phyloP scores from a whole-genome alignment of 2,797 vertebrate genomes.

The Crocodylus rhombifer region DNA sequence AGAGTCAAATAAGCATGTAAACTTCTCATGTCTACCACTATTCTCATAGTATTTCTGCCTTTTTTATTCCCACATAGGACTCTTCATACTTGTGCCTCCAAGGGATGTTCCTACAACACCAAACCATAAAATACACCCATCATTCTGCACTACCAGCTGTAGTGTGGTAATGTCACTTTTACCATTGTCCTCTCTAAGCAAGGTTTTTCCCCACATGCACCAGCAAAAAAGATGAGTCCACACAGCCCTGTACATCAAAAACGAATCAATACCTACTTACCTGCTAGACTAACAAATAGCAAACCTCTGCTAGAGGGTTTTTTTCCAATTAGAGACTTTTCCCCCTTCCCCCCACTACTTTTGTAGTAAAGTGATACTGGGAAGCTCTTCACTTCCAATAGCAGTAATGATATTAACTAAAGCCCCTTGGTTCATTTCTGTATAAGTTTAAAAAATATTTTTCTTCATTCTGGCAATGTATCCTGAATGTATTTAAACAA shows the following conservation, averaged over 20 bases:
- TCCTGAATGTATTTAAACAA: neutral
- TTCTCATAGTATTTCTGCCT: neutral
- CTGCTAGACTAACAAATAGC: neutral
- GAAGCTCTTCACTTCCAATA: neutral
- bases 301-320: neutral
- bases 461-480: neutral
- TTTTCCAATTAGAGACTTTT: neutral
- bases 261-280: neutral
- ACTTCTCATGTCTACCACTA: neutral
- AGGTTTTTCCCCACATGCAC: neutral
- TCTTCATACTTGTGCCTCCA: neutral
- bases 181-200: neutral
- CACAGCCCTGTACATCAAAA: neutral
- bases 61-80: neutral
- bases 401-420: neutral
- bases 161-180: neutral
- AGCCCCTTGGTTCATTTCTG: neutral
- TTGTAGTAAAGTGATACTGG: neutral
- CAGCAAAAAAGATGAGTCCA: rapidly evolving
- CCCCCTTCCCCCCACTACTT: too few relatives aligned
- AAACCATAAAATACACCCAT: neutral
- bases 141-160: neutral
- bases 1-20: neutral
- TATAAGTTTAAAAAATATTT: neutral
- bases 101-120: neutral